Base-by-base conservation (phyloP, 2,797 vertebrate species). In the Moxostoma hubbsi region DNA sequence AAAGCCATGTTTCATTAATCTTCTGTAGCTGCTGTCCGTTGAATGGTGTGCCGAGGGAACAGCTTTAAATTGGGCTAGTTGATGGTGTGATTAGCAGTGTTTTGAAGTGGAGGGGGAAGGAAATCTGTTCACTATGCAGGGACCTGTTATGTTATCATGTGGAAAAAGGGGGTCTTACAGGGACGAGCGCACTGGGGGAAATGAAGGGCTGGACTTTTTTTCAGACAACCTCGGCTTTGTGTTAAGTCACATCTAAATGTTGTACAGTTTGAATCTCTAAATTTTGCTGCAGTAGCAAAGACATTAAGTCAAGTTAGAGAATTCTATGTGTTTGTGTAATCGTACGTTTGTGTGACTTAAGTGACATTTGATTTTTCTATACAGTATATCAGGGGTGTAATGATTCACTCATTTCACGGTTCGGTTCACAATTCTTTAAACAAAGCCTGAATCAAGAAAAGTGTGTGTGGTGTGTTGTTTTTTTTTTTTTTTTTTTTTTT, bases 1-100 rank as follows among this genome's bases (percentile, higher is more conserved):
- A 80, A 75, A 63, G 81, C 61, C 59, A 51, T 45, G 62, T 82
- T 82, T 78, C 75, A 84, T 84, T 80, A 79, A 82, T 86, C 74
- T 67, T 61, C 16, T 62, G 71, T 11, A 74, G 74, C 76, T 62
- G 63, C 47, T 71, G 50, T 55, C 75, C 59, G 71, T 68, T 81
- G 83, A 72, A 72, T 72, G 51, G 36, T 73, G 71, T 73, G 45
- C 66, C 10, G 36, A 61, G 74, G 67, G 74, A 76, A 79, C 64
- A 49, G 54, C 58, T 78, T 82, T 18, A 59, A 43, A 49, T 77
- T 43, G 64, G 51, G 51, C 64, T 75, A 65, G 63, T 58, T 78
- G 78, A 81, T 81, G 67, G 75, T 51, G 36, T 75, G 77, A 64
- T 82, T 79, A 82, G 71, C 65, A 53, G 62, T 71, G 74, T 73